Conservation (phyloP, 1,140 invertebrate genomes). For the Monomorium pharaonis region DNA sequence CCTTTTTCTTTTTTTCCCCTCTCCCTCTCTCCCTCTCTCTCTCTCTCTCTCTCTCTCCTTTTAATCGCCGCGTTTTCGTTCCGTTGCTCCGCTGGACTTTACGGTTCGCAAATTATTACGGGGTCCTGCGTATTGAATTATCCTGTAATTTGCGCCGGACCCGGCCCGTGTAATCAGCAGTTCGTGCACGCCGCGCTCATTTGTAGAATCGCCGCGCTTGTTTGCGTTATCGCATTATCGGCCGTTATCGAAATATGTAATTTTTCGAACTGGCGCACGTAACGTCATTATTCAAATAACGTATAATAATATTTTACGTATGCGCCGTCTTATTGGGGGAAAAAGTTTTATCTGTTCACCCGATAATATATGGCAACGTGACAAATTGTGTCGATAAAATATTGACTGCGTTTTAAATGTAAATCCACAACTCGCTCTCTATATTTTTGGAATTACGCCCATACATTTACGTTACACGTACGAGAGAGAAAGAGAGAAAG, state of each 20-base stretch:
- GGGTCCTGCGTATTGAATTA: slow-evolving; percentile 21
- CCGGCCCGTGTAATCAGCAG: slow-evolving; percentile 17
- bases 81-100: neutral
- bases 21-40: too few relatives aligned
- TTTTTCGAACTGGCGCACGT: slow-evolving; percentile 35
- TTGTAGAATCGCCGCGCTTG: slow-evolving; percentile 45
- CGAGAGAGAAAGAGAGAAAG: too few relatives aligned
- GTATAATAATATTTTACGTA: slow-evolving; percentile 20
- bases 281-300: slow-evolving; percentile 29
- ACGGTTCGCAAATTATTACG: slow-evolving; percentile 29
- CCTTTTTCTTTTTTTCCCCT: slow-evolving; percentile 5
- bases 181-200: slow-evolving; percentile 28
- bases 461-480: neutral
- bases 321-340: neutral
- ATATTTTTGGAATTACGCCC: slow-evolving; percentile 3
- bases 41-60: too few relatives aligned
- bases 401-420: slow-evolving; percentile 11
- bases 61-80: neutral
- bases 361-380: slow-evolving; percentile 6
- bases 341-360: slow-evolving; percentile 4
- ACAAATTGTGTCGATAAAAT: slow-evolving; percentile 27
- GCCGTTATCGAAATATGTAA: slow-evolving; percentile 41
- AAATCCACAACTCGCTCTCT: neutral
- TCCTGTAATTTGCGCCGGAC: slow-evolving; percentile 34
- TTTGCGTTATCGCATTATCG: slow-evolving; percentile 51